Percentiles rank a stretch among this genome's conserved stretches.
These are phyloP conservation scores for Synchiropus splendidus DNA, from an alignment of 2,113 vertebrate genomes.

Conservation along the genomic window DNA sequence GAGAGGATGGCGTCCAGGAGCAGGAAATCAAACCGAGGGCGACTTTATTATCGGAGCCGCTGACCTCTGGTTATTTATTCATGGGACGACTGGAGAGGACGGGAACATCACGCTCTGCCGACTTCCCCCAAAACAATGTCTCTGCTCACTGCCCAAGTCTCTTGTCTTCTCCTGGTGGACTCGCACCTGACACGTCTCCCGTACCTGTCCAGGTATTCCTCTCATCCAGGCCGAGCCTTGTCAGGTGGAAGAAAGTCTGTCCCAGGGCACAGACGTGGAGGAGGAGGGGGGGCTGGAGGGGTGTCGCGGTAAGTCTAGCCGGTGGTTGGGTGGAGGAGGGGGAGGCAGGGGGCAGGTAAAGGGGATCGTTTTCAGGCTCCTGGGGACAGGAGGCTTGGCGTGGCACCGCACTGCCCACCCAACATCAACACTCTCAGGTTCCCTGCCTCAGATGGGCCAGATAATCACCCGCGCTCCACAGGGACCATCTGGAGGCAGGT, in stretches of 20 bases:
- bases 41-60: constrained; percentile 42
- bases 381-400: constrained; percentile 65
- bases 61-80: constrained; percentile 53
- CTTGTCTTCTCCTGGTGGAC: constrained; percentile 14
- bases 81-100: constrained; percentile 42
- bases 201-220: constrained; percentile 58
- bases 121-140: constrained; percentile 9
- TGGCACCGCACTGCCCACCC: constrained; percentile 64
- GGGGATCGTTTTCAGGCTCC: constrained; percentile 63
- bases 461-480: constrained; percentile 64
- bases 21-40: constrained; percentile 52
- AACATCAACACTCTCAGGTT: constrained; percentile 67
- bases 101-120: constrained; percentile 32
- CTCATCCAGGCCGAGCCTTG: constrained; percentile 53
- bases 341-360: constrained; percentile 52
- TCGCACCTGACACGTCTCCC: constrained; percentile 52
- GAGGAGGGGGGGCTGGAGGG: constrained; percentile 5
- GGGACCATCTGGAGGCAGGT: constrained; percentile 61
- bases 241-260: constrained; percentile 62
- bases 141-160: constrained; percentile 2
- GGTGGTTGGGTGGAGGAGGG: constrained; percentile 35
- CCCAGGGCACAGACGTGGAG: constrained; percentile 43
- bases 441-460: constrained; percentile 61
- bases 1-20: constrained; percentile 15
- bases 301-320: constrained; percentile 55